Base-by-base conservation (phyloP, 2,888 invertebrate genomes). In the Mactromeris polynyma region DNA sequence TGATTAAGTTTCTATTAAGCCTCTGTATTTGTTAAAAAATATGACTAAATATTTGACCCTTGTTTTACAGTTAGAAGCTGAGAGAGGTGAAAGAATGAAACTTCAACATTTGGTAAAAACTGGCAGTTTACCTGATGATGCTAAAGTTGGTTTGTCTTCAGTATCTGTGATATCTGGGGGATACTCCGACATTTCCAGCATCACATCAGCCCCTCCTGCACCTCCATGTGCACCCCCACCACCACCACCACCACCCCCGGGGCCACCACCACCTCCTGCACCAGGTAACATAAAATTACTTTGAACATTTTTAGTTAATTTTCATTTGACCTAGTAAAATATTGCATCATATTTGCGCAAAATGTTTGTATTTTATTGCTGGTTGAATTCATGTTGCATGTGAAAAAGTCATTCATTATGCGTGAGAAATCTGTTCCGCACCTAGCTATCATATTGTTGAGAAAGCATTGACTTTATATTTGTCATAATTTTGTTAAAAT, bases 121-220 rank as follows among this genome's bases (percentile, higher is more conserved):
- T 94, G 99, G 99, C 92, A 98, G 98, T 97, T 98, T 99, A 96
- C 99, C 99, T 11, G 99, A 99, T 96, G 99, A 99, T 96, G 98
- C 99, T 40, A 99, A 99, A 97, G 98, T 97, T 89, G 96, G 95
- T 19, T 92, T 96, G 58, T 94, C 94, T 54, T 88, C 94, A 31
- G 92, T 93, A 17, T 89, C 90, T 79, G 85, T 92, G 83, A 87
- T 92, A 81, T 46, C 81, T 19, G 79, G 38, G 42, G 91, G 93
- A n/a, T 89, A 91, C 42, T 89, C 93, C 46, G 90, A 93, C 64
- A 88, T 93, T 79, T 91, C 92, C 69, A 87, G 92, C 87, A 33
- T 82, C 58, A 80, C 86, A 73, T 81, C 83, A 69, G 86, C 90
- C 40, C 84, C 93, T 42, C 85, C 89, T 33, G 93, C 94, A 88